Percentiles rank a stretch among this genome's conserved stretches.
These are phyloP conservation scores for Chondrilla cf. caribensis DNA, from an alignment of 37 sponge, comb jelly and placozoan species.

Conservation along the genomic window DNA sequence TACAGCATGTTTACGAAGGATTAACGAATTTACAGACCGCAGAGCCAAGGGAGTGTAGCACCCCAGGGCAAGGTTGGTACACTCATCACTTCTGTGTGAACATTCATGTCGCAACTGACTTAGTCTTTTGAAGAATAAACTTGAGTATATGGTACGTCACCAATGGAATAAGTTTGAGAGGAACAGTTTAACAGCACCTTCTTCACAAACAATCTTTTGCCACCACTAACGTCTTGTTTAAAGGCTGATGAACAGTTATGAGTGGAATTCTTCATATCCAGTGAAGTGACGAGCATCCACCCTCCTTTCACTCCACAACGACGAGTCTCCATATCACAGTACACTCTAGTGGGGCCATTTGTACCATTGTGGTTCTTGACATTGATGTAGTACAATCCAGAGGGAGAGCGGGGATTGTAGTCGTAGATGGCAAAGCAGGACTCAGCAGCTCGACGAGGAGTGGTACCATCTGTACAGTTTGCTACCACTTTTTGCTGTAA, in stretches of 20 bases:
- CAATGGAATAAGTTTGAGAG: background rate
- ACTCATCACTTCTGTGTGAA: no score
- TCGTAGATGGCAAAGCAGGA: background rate
- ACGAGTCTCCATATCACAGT: slow-evolving; percentile 16
- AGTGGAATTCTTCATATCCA: background rate
- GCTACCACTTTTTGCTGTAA: no score
- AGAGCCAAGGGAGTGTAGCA: no score
- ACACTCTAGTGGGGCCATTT: no score
- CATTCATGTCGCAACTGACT: no score
- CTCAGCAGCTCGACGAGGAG: background rate
- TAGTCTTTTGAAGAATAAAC: no score
- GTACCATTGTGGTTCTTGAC: no score
- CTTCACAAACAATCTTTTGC: background rate
- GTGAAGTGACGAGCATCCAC: slow-evolving; percentile 1
- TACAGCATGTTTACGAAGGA: no score
- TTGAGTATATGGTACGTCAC: background rate
- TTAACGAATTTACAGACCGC: no score
- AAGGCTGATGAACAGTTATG: background rate
- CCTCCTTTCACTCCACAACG: slow-evolving; percentile 16
- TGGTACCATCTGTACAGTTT: background rate
- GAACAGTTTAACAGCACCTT: background rate
- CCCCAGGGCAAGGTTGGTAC: no score
- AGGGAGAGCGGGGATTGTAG: background rate
- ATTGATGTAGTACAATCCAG: slow-evolving; percentile 3
- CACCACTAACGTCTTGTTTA: background rate